Evolutionary conservation across 2,113 vertebrate species (phyloP).

Genomic region (Rhizomys pruinosus): DNA sequence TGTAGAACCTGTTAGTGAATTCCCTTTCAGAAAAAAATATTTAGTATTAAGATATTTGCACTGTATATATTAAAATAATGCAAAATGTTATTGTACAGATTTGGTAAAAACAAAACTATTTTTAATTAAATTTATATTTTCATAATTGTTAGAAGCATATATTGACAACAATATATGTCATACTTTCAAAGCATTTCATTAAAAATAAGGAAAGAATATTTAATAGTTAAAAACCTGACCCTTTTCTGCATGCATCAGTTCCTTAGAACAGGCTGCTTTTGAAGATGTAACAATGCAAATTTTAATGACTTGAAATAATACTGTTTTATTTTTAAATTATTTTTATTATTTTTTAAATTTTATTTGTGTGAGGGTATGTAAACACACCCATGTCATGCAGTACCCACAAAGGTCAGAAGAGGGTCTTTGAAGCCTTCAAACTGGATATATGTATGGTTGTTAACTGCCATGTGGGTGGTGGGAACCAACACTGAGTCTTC

Average conservation of each 20-base stretch:
- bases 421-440: too few species aligned
- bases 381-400: too few species aligned
- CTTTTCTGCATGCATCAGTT: neutral
- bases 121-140: neutral
- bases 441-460: too few species aligned
- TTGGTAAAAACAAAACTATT: neutral
- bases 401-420: too few species aligned
- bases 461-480: too few species aligned
- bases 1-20: neutral
- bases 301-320: neutral
- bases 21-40: neutral
- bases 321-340: neutral
- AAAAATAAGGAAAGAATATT: neutral
- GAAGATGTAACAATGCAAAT: neutral
- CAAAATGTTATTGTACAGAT: neutral
- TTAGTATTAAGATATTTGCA: neutral
- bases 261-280: neutral
- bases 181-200: neutral
- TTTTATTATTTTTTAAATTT: too few species aligned
- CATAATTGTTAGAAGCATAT: neutral
- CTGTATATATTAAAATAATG: neutral
- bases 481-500: too few species aligned
- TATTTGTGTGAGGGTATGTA: too few species aligned
- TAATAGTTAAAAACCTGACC: neutral
- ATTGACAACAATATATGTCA: neutral